These are phyloP conservation scores for Aspidiotus destructor DNA, from an alignment of 2,888 invertebrate genomes.

Conservation along the genomic window DNA sequence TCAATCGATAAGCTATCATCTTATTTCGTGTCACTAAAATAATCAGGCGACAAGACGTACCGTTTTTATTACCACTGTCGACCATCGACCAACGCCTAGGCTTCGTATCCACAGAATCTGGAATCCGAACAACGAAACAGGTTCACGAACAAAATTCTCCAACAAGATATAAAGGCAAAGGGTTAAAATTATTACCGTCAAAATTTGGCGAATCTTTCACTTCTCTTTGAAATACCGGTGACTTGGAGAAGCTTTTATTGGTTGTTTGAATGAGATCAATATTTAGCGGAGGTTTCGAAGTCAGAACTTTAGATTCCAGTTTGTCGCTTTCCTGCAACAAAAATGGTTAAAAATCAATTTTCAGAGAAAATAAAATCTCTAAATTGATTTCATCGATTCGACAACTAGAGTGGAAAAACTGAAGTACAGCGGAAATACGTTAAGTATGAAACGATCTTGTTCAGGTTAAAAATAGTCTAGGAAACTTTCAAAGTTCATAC, in stretches of 20 bases:
- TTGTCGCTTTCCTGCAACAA: conserved; percentile 1
- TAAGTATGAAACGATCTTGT: too few relatives aligned
- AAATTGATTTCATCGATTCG: too few relatives aligned
- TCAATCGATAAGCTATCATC: background rate
- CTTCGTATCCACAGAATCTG: conserved; percentile 10
- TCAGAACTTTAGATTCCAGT: background rate
- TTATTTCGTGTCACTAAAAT: background rate
- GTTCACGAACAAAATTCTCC: too few relatives aligned
- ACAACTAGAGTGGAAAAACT: too few relatives aligned
- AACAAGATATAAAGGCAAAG: too few relatives aligned
- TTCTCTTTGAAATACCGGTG: conserved; percentile 14
- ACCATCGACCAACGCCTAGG: conserved; percentile 26
- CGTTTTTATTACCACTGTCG: conserved; percentile 20
- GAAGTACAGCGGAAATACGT: too few relatives aligned
- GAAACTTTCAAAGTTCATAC: too few relatives aligned
- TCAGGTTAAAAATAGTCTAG: too few relatives aligned
- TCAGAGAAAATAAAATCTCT: too few relatives aligned
- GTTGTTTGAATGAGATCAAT: conserved; percentile 5
- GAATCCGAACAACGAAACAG: conserved; percentile 1
- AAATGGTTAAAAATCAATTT: background rate
- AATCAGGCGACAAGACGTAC: background rate
- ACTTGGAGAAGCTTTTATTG: conserved; percentile 2
- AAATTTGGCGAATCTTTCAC: background rate
- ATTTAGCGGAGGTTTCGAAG: conserved; percentile 2
- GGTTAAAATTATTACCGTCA: too few relatives aligned